These are phyloP conservation scores for Ischnura elegans DNA, from an alignment of 2,888 invertebrate genomes.

Conservation along the genomic window DNA sequence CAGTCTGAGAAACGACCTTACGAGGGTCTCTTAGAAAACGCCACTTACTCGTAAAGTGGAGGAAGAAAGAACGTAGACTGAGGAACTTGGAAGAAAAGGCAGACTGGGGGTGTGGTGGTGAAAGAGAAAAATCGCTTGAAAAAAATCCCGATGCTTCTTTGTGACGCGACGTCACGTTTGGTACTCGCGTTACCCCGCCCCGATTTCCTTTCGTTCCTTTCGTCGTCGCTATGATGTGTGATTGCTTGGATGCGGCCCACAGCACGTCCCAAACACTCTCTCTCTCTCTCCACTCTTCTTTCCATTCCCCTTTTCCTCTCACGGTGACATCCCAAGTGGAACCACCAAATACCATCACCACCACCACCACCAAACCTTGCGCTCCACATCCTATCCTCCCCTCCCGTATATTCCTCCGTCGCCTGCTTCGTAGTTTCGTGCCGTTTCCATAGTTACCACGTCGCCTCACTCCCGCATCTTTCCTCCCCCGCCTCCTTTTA, in stretches of 20 bases:
- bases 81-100: neutral
- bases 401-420: neutral
- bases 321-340: neutral
- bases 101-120: neutral
- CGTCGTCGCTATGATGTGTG: too few species aligned
- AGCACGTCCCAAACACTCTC: neutral
- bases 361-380: neutral
- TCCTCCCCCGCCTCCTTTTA: neutral
- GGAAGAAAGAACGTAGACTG: neutral
- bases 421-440: neutral
- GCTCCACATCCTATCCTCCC: neutral
- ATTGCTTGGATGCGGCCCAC: neutral
- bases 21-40: neutral
- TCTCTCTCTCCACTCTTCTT: too few species aligned
- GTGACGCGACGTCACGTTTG: neutral
- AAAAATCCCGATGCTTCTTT: neutral
- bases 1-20: neutral
- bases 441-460: constrained; percentile 5
- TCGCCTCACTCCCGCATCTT: neutral
- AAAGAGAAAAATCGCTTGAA: neutral
- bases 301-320: neutral
- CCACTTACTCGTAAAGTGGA: neutral
- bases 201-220: too few species aligned
- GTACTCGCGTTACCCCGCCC: too few species aligned
- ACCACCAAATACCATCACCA: too few species aligned